Conservation (phyloP, 2,888 invertebrate species). For the Chrysina gloriosa region DNA sequence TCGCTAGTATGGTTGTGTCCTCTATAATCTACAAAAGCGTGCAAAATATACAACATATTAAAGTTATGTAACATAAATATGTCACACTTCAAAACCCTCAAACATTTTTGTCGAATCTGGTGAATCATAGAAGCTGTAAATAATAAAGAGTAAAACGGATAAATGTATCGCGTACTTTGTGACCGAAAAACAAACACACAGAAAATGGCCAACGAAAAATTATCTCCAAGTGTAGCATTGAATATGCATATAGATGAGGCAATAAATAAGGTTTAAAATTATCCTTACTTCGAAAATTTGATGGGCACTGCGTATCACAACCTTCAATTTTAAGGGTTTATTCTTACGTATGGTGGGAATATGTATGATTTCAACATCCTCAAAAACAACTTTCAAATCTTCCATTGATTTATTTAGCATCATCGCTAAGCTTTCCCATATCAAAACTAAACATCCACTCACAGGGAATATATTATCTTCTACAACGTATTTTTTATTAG, state of each 20-base stretch:
- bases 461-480: conserved; percentile 69
- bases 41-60: too few species aligned
- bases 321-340: conserved; percentile 51
- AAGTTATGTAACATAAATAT: too few species aligned
- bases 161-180: too few species aligned
- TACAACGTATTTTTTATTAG: too few species aligned
- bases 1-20: conserved; percentile 18
- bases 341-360: conserved; percentile 64
- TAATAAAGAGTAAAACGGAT: too few species aligned
- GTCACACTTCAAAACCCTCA: not conserved
- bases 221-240: too few species aligned
- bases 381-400: conserved; percentile 68
- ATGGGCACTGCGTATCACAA: conserved; percentile 53
- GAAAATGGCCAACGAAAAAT: too few species aligned
- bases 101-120: not conserved
- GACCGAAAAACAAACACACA: too few species aligned
- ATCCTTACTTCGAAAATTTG: conserved; percentile 59
- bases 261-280: too few species aligned
- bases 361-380: conserved; percentile 67
- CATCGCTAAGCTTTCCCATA: conserved; percentile 69
- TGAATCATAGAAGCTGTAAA: too few species aligned
- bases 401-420: conserved; percentile 58
- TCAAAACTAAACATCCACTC: conserved; percentile 67
- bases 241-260: too few species aligned
- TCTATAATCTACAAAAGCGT: conserved; percentile 38